Evolutionary conservation across 2,113 vertebrate genomes (phyloP), one percentile per base, ranked within the genome.

Genomic region (Neogobius melanostomus): DNA sequence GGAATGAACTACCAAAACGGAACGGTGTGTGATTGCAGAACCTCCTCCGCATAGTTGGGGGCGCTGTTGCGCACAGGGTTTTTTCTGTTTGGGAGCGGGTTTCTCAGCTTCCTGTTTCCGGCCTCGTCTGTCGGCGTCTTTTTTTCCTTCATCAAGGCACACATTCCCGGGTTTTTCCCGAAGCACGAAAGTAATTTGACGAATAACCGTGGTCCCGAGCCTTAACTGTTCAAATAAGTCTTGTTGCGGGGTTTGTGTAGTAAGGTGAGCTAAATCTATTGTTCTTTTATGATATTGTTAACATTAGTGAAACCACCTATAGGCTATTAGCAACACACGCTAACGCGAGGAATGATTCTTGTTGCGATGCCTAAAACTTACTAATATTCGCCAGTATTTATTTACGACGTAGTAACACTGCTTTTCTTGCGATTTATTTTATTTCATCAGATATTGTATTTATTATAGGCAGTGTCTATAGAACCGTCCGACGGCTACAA

Each of bases 71-170:
- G 15, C 7, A 16, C 1, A 10, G 4, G 17, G 1, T 1, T 9
- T 16, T 44, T 44, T 44, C 15, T 16, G 7, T 61, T 15, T 42
- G 42, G 14, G 14, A 45, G 59, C 7, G 59, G 42, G 43, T 56
- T 56, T 56, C 49, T 10, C 6, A 14, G 49, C 15, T 51, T 14
- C 42, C 59, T 9, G 59, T 43, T 61, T 61, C 42, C 59, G 44
- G 14, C 42, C 59, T 61, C 59, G 14, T 61, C 36, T 42, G 42
- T 61, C 59, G 56, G 56, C 56, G 56, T 45, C 42, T 61, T n/a
- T 44, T 44, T 61, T 36, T 36, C 28, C 28, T 36, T 61, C 42
- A 44, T 9, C 42, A 5, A 61, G 8, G 59, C 42, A 42, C 42
- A 61, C 44, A 61, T 44, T 61, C 36, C 36, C 59, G 59, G 42